Evolutionary conservation across 2,797 vertebrate genomes (phyloP), one percentile per base, ranked within the genome.

Genomic region (Chrysolophus pictus): DNA sequence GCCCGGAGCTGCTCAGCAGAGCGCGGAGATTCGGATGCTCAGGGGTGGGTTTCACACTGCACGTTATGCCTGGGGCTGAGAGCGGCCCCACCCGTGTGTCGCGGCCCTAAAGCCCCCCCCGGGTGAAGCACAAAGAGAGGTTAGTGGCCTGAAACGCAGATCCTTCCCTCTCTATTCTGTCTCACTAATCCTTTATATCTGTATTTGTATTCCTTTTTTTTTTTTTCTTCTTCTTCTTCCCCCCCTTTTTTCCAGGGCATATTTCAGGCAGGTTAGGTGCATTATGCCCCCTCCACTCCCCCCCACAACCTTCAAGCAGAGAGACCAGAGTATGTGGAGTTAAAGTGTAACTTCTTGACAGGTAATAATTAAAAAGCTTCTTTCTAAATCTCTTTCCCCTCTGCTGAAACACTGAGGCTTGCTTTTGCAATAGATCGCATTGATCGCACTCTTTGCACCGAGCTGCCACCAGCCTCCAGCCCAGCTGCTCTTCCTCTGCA

Each of bases 331-430:
- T 18, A 70, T 82, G 79, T 68, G 8, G 13, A 87, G 97, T 96
- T 96, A 95, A 81, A 86, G 2, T 90, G 94, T 97, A 98, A 98
- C 72, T 79, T 90, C 62, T 90, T 90, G 41, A n/a, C 70, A 90
- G 96, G 96, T 97, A 97, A 97, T 94, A 94, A 96, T 76, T 96
- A 93, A 97, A 97, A 91, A 80, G 37, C 93, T 97, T 95, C 93
- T 83, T 51, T 94, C 93, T 94, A 89, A 93, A 90, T 78, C 85
- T 91, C 77, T 93, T 93, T 68, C 67, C 74, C 90, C 62, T 31
- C 67, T 74, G 11, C 53, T 23, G 67, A 59, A 70, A 42, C 58
- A 19, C 2, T 0, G 13, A 51, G 33, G n/a, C 46, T 94, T 71
- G 69, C 74, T 88, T 95, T 93, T 3, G 2, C 81, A 95, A 92